Conservation (phyloP, 2,888 invertebrate genomes). For the Drosophila acutilabella region DNA sequence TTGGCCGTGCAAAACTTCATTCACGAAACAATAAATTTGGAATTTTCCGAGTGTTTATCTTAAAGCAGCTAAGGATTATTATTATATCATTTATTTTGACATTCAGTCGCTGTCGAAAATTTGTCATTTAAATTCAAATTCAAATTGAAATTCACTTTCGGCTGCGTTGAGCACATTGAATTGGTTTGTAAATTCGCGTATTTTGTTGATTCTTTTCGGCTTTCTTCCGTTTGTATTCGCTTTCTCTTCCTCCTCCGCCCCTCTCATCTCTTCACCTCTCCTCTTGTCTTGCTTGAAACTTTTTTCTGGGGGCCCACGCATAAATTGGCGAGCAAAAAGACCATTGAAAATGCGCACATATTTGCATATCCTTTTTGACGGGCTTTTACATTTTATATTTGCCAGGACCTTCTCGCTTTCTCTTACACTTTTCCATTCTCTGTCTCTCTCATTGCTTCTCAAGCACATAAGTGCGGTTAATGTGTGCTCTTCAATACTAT, state of each 20-base stretch:
- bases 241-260: background rate
- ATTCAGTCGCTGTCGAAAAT: conserved; percentile 54
- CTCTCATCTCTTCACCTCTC: no score
- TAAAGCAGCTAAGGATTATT: conserved; percentile 48
- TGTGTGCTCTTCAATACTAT: conserved; percentile 57
- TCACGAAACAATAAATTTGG: conserved; percentile 7
- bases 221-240: conserved; percentile 47
- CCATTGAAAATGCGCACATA: conserved; percentile 67
- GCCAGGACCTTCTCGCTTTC: background rate
- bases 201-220: conserved; percentile 69
- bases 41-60: conserved; percentile 16
- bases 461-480: conserved; percentile 69
- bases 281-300: background rate
- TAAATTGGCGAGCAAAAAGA: conserved; percentile 48
- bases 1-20: background rate
- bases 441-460: background rate
- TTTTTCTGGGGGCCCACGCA: conserved; percentile 33
- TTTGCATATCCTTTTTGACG: conserved; percentile 76
- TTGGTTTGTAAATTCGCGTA: conserved; percentile 78
- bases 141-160: conserved; percentile 63
- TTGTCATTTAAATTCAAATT: conserved; percentile 81
- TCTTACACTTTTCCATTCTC: background rate
- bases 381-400: conserved; percentile 46
- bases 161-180: conserved; percentile 66
- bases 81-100: conserved; percentile 56